Evolutionary conservation across 2,888 invertebrate species (phyloP).

Genomic region (Caenorhabditis macrosperma): DNA sequence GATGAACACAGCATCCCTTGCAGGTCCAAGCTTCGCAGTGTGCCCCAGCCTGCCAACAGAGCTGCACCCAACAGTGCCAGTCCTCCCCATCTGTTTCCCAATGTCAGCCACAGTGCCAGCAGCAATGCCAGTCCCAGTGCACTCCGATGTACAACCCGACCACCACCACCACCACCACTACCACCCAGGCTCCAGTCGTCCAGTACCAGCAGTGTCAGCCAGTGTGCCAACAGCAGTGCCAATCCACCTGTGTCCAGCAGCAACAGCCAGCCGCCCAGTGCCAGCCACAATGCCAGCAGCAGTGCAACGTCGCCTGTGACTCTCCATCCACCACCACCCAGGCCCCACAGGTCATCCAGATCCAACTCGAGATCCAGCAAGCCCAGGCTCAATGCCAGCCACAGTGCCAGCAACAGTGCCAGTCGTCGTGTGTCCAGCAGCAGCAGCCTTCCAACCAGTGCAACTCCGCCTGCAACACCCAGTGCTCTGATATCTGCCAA

Average conservation of each 20-base stretch:
- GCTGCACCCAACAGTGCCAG: slow-evolving; percentile 58
- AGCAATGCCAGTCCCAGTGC: slow-evolving; percentile 60
- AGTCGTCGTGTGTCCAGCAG: slow-evolving; percentile 62
- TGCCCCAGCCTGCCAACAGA: slow-evolving; percentile 66
- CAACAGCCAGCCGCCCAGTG: slow-evolving; percentile 62
- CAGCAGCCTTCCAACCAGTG: slow-evolving; percentile 64
- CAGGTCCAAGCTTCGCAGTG: slow-evolving; percentile 63
- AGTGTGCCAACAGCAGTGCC: slow-evolving; percentile 54
- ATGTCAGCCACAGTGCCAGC: slow-evolving; percentile 63
- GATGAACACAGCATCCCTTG: neutral
- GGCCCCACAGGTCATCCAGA: slow-evolving; percentile 52
- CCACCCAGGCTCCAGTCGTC: slow-evolving; percentile 40
- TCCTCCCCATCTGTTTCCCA: slow-evolving; percentile 42
- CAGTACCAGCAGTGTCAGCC: slow-evolving; percentile 43
- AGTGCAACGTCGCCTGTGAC: slow-evolving; percentile 53
- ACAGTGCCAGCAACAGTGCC: slow-evolving; percentile 67
- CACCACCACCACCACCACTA: slow-evolving; percentile 51
- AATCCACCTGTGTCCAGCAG: slow-evolving; percentile 39
- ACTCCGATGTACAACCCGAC: slow-evolving; percentile 44
- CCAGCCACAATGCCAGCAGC: slow-evolving; percentile 60
- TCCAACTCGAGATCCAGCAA: slow-evolving; percentile 56
- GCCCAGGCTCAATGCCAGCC: slow-evolving; percentile 66
- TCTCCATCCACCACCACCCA: slow-evolving; percentile 52
- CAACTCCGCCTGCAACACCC: slow-evolving; percentile 54
- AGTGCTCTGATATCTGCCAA: slow-evolving; percentile 58